These are phyloP conservation scores for Diglossa brunneiventris DNA, from an alignment of 2,113 vertebrate species.

Conservation along the genomic window DNA sequence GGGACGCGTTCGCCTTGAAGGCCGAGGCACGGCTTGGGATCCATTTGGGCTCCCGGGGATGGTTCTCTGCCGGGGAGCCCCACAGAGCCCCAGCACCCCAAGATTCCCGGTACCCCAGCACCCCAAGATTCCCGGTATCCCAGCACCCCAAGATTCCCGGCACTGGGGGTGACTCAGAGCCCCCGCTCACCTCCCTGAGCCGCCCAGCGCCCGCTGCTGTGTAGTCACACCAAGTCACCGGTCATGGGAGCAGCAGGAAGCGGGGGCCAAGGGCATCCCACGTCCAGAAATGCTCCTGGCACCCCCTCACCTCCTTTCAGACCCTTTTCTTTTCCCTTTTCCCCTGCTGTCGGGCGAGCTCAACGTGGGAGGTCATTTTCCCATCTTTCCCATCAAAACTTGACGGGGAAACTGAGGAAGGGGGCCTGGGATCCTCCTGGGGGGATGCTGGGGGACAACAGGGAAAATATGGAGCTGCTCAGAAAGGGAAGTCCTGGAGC, in stretches of 20 bases:
- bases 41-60: neutral
- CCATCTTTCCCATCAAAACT: neutral
- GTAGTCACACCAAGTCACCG: neutral
- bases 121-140: too few relatives aligned
- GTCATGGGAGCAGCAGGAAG: constrained; percentile 30
- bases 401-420: neutral
- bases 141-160: neutral
- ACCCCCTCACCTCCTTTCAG: neutral
- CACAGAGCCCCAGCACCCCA: neutral
- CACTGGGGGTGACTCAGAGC: neutral
- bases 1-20: fast-evolving
- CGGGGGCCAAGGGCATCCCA: neutral
- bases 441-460: fast-evolving
- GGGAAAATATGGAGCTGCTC: neutral
- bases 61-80: too few relatives aligned
- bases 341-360: fast-evolving
- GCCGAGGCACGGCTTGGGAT: neutral
- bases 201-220: neutral
- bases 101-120: neutral
- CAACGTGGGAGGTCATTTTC: fast-evolving
- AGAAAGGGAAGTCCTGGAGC: constrained; percentile 5
- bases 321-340: neutral
- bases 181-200: neutral
- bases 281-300: fast-evolving
- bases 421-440: neutral